phyloP scores from a whole-genome alignment of 2,113 vertebrate species.

The Otolemur garnettii region DNA sequence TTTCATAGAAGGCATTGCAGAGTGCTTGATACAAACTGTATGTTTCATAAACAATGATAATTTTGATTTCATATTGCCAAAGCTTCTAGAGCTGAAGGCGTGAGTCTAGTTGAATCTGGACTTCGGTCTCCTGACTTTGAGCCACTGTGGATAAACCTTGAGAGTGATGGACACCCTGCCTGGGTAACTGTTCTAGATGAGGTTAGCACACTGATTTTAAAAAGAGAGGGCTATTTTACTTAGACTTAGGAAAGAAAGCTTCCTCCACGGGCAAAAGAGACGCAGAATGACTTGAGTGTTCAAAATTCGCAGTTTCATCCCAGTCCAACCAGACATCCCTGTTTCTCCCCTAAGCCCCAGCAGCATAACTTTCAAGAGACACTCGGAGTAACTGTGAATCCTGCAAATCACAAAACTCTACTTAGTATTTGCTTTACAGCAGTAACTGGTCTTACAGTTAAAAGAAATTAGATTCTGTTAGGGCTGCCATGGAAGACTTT shows the following conservation, averaged over 20 bases:
- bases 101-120: neutral
- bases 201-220: neutral
- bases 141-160: neutral
- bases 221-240: neutral
- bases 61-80: conserved; percentile 47
- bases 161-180: neutral
- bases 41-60: conserved; percentile 14
- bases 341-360: neutral
- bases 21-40: neutral
- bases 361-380: neutral
- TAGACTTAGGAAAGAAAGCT: neutral
- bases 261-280: neutral
- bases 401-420: conserved; percentile 42
- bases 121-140: neutral
- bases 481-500: neutral
- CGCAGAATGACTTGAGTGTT: neutral
- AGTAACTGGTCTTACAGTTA: neutral
- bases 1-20: neutral
- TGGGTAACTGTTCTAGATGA: neutral
- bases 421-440: conserved; percentile 4
- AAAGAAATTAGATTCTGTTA: conserved; percentile 39
- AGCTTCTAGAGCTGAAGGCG: neutral
- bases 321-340: neutral
- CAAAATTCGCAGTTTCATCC: neutral
- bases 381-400: neutral